A percentile compares a stretch with the other conserved stretches of the same genome.
Conservation (phyloP, 2,888 invertebrate genomes). For the Eristalis intricaria region DNA sequence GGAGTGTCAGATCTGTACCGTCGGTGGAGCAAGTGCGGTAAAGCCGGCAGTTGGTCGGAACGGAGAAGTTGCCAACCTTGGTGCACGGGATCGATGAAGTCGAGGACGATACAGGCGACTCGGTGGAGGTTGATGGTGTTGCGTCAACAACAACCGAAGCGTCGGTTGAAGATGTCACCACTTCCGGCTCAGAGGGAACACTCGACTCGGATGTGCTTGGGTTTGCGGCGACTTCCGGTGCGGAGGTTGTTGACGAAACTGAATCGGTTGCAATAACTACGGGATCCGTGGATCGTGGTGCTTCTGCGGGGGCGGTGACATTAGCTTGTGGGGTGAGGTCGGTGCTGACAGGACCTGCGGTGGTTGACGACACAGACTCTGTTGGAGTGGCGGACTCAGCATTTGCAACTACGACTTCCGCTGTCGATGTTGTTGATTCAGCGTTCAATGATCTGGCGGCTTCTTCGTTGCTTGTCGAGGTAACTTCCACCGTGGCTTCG, state of each 20-base stretch:
- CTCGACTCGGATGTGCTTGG: neutral
- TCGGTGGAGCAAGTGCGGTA: slow-evolving; percentile 56
- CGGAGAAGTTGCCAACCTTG: slow-evolving; percentile 47
- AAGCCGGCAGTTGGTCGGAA: slow-evolving; percentile 40
- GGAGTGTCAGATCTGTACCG: slow-evolving; percentile 2
- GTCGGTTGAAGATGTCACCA: neutral
- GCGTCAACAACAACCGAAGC: neutral
- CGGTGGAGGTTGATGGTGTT: neutral
- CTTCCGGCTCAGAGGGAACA: neutral
- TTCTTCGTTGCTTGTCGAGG: neutral
- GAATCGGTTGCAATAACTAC: neutral
- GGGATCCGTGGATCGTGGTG: neutral
- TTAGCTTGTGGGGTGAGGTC: neutral
- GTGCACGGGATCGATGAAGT: slow-evolving; percentile 27
- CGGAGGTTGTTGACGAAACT: too few relatives aligned
- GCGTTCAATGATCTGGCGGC: neutral
- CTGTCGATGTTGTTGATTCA: neutral
- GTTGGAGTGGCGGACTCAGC: neutral
- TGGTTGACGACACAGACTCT: neutral
- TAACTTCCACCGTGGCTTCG: neutral
- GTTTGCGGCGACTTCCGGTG: neutral
- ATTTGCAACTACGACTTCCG: neutral
- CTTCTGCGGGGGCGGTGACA: neutral
- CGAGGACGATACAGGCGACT: neutral
- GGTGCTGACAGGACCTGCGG: neutral